Conservation (phyloP, 2,888 invertebrate species). For the Eilema caniola region DNA sequence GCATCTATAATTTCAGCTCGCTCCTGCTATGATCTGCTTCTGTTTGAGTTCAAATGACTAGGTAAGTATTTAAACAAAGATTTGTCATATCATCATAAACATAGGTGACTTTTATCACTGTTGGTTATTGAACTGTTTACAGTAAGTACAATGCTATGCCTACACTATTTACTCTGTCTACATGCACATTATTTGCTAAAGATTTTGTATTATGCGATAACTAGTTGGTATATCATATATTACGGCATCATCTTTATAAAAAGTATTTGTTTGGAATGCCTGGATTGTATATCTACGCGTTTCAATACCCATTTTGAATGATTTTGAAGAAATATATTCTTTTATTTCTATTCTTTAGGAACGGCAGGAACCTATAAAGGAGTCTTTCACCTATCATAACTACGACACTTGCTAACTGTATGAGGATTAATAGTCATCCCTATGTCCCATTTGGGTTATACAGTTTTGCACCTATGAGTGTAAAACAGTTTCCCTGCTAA, state of each 20-base stretch:
- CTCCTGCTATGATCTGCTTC: background rate
- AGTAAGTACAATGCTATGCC: background rate
- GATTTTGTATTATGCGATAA: constrained; percentile 16
- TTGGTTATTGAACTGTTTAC: constrained; percentile 26
- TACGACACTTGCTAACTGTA: no score
- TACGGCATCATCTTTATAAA: background rate
- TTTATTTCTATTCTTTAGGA: no score
- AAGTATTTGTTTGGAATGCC: background rate
- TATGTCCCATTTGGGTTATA: no score
- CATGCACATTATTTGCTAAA: constrained; percentile 19
- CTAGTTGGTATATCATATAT: background rate
- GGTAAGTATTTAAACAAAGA: constrained; percentile 1
- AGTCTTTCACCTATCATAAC: no score
- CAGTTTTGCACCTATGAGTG: no score
- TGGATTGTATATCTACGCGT: no score
- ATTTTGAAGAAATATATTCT: no score
- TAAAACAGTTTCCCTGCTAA: no score
- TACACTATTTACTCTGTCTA: constrained; percentile 20
- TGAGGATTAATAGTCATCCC: no score
- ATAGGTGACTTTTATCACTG: constrained; percentile 13
- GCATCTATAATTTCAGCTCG: no score
- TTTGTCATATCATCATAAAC: background rate
- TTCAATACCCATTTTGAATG: no score
- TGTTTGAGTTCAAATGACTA: background rate
- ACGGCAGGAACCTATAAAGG: no score